These are phyloP conservation scores for Dendrocopos noguchii DNA, from an alignment of 2,113 vertebrate species.

Conservation along the genomic window DNA sequence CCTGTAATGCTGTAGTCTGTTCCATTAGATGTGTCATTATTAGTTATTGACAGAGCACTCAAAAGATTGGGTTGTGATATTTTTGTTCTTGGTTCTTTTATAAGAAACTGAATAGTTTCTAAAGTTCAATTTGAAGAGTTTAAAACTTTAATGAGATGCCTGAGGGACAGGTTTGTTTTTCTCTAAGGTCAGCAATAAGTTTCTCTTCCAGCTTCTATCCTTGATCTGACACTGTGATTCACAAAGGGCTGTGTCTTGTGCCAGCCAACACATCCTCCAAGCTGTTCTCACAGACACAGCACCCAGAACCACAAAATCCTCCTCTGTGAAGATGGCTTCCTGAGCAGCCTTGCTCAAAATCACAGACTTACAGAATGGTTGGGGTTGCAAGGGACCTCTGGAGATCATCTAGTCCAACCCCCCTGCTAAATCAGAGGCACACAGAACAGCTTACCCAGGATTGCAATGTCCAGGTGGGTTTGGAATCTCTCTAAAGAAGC, in stretches of 20 bases:
- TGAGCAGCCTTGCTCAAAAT: not conserved
- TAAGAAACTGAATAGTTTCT: not conserved
- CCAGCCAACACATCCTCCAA: not conserved
- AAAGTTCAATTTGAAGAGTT: not conserved
- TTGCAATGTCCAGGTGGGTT: not conserved
- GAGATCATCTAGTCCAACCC: not conserved
- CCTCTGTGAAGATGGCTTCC: too few relatives aligned
- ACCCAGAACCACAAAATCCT: not conserved
- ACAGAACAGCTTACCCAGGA: not conserved
- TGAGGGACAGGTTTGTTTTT: not conserved
- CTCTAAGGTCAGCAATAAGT: not conserved
- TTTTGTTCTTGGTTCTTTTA: not conserved
- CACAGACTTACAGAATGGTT: not conserved
- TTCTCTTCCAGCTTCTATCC: not conserved
- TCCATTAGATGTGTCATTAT: not conserved
- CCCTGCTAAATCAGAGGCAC: not conserved
- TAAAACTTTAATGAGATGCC: not conserved
- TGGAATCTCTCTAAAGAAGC: not conserved
- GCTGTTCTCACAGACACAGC: not conserved
- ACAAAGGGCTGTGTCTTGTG: not conserved
- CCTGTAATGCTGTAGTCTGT: not conserved
- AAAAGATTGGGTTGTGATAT: not conserved
- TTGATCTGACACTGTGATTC: not conserved
- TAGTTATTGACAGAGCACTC: conserved; percentile 24
- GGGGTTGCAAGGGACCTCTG: not conserved